Conservation (phyloP, 1,140 invertebrate genomes). For the Bombus vancouverensis region DNA sequence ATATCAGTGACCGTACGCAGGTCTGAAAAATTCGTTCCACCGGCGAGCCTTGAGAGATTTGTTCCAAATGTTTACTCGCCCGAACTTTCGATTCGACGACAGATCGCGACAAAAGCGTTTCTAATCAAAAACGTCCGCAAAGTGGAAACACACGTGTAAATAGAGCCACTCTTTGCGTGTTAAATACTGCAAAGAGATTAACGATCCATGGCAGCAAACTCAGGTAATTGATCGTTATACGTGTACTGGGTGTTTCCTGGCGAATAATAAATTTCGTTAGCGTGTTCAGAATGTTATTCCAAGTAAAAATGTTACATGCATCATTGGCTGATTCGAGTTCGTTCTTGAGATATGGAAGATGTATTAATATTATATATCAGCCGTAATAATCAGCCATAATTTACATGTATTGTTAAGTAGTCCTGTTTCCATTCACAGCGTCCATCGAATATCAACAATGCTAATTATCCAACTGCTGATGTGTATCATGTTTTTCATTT, state of each 20-base stretch:
- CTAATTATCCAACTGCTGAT: neutral
- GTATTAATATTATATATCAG: neutral
- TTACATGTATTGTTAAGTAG: neutral
- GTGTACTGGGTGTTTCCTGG: neutral
- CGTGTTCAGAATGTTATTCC: neutral
- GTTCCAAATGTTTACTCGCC: neutral
- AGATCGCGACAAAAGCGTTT: neutral
- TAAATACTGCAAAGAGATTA: neutral
- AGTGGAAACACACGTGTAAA: neutral
- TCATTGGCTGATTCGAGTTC: neutral
- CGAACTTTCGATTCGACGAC: neutral
- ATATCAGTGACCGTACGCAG: constrained; percentile 21
- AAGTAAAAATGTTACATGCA: neutral
- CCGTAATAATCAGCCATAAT: neutral
- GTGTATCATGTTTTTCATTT: neutral
- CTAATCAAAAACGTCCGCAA: neutral
- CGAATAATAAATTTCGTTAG: neutral
- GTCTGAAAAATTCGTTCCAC: constrained; percentile 9
- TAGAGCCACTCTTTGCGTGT: neutral
- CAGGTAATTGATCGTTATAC: neutral
- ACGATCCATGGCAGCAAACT: neutral
- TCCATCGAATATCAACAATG: neutral
- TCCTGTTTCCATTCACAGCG: neutral
- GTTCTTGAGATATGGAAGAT: neutral
- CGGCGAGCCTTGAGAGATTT: neutral